Evolutionary conservation across 2,797 vertebrate species (phyloP).

Genomic region (Myotis daubentonii): DNA sequence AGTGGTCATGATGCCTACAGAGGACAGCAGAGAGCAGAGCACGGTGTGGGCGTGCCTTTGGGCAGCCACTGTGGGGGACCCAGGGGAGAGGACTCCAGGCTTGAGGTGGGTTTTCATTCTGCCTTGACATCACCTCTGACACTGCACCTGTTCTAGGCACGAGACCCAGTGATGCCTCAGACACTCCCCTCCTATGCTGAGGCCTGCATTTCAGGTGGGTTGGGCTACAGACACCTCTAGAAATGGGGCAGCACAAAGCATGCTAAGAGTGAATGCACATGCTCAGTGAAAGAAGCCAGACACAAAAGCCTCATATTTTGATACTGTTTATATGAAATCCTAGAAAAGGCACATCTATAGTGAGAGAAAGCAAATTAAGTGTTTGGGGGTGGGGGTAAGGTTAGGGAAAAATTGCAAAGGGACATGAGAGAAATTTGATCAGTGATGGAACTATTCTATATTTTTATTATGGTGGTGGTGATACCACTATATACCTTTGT

Average conservation of each 20-base stretch:
- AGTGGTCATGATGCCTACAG: background rate
- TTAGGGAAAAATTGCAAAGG: background rate
- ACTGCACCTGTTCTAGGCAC: background rate
- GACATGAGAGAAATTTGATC: background rate
- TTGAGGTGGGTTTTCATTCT: background rate
- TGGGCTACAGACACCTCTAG: background rate
- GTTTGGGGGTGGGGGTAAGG: background rate
- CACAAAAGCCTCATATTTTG: background rate
- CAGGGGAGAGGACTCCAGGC: background rate
- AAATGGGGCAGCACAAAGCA: background rate
- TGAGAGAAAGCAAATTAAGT: constrained; percentile 12
- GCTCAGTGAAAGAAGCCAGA: constrained; percentile 1
- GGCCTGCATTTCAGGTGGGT: background rate
- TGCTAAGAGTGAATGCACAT: background rate
- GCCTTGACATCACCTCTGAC: background rate
- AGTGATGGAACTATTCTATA: background rate
- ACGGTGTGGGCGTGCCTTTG: background rate
- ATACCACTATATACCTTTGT: background rate
- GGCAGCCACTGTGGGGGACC: background rate
- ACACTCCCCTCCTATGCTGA: background rate
- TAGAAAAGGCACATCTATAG: background rate
- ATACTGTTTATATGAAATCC: background rate
- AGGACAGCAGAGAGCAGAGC: background rate
- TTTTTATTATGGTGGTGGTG: background rate
- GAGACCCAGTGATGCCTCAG: background rate